These are phyloP conservation scores for Apostichopus japonicus DNA, from an alignment of 35 echinoderm and acorn worm species.

Conservation along the genomic window DNA sequence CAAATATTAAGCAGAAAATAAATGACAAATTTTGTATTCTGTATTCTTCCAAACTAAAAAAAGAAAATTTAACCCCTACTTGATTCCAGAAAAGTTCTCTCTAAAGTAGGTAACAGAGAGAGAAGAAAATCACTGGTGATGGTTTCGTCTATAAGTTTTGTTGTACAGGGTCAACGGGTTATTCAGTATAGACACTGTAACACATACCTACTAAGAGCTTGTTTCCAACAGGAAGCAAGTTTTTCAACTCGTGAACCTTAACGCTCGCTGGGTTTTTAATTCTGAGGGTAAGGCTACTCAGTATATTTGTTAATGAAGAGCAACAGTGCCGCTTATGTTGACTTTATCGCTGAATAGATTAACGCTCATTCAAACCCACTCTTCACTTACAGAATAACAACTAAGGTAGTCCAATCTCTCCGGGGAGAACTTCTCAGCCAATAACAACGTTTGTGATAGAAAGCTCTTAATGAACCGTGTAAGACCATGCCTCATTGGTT, in stretches of 20 bases:
- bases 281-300: constrained; percentile 9
- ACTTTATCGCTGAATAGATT: constrained; percentile 53
- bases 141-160: too few relatives aligned
- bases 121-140: too few relatives aligned
- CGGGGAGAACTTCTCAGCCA: constrained; percentile 63
- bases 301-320: constrained; percentile 51
- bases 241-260: constrained; percentile 1
- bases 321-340: constrained; percentile 56
- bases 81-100: too few relatives aligned
- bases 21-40: too few relatives aligned
- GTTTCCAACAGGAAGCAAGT: too few relatives aligned
- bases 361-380: constrained; percentile 22
- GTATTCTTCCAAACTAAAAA: too few relatives aligned
- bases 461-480: constrained; percentile 57
- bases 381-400: constrained; percentile 48
- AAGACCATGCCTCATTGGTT: constrained; percentile 63
- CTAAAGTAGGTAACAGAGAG: too few relatives aligned
- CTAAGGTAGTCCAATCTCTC: constrained; percentile 43
- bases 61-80: too few relatives aligned
- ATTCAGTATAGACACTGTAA: too few relatives aligned
- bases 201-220: too few relatives aligned
- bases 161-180: too few relatives aligned
- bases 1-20: too few relatives aligned
- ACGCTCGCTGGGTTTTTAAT: constrained; percentile 8
- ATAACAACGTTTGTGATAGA: constrained; percentile 56